These are phyloP conservation scores for Pluvianellus socialis DNA, from an alignment of 2,113 vertebrate genomes.

Conservation along the genomic window DNA sequence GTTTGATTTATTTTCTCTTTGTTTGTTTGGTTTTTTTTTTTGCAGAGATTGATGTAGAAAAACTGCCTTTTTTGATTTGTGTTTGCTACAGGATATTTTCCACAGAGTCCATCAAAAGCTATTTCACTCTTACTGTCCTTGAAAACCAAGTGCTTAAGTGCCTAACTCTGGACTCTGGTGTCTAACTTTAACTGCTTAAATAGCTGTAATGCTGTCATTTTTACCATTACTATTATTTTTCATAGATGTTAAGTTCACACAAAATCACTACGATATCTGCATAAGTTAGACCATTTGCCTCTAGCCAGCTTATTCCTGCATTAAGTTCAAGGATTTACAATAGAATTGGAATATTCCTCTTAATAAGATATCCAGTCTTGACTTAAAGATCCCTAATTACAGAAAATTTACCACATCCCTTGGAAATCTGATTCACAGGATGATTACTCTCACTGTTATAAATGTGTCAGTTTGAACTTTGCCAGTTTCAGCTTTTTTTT, in stretches of 20 bases:
- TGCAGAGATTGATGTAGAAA: background rate
- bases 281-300: background rate
- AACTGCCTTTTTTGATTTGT: background rate
- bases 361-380: conserved; percentile 5
- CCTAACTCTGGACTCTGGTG: background rate
- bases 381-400: background rate
- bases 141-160: background rate
- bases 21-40: background rate
- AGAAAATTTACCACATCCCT: background rate
- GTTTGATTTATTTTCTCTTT: background rate
- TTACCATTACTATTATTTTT: background rate
- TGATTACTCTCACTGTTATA: background rate
- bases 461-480: background rate
- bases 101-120: background rate
- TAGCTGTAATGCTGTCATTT: background rate
- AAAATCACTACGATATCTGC: background rate
- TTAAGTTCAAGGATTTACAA: background rate
- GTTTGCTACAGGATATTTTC: background rate
- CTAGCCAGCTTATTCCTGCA: background rate
- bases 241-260: background rate
- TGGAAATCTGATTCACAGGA: background rate
- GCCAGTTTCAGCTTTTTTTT: background rate
- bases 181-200: background rate
- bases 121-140: background rate
- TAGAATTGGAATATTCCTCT: background rate